A percentile compares a stretch with the other conserved stretches of the same genome.
Conservation (phyloP, 2,113 vertebrate genomes). For the Poecilia latipinna region DNA sequence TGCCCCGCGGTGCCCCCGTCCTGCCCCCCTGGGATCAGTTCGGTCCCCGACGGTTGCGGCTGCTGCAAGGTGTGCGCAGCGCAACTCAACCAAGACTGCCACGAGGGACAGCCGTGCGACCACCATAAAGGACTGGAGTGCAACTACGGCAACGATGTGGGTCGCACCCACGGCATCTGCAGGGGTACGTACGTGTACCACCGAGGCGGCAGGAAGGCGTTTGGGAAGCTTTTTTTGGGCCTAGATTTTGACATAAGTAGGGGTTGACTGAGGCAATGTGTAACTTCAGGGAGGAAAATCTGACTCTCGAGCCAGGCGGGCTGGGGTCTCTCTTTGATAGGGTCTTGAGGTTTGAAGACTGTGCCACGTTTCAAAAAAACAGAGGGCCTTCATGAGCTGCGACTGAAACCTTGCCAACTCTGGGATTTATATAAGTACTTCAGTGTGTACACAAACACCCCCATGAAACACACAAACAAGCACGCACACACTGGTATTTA, state of each 20-base stretch:
- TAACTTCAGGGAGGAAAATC: slow-evolving; percentile 68
- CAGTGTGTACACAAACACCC: slow-evolving; percentile 68
- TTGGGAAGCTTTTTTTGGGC: slow-evolving; percentile 1
- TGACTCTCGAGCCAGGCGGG: slow-evolving; percentile 43
- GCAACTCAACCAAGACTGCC: slow-evolving; percentile 85
- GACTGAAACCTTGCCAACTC: slow-evolving; percentile 58
- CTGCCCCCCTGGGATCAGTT: slow-evolving; percentile 78
- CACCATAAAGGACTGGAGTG: slow-evolving; percentile 85
- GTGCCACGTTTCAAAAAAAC: slow-evolving; percentile 64
- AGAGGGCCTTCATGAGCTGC: slow-evolving; percentile 69
- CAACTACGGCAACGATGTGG: slow-evolving; percentile 83
- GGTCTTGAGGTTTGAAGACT: slow-evolving; percentile 53
- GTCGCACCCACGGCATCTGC: slow-evolving; percentile 81
- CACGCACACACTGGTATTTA: slow-evolving; percentile 65
- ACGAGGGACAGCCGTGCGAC: slow-evolving; percentile 79
- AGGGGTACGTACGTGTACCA: slow-evolving; percentile 73
- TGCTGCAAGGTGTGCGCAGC: slow-evolving; percentile 86
- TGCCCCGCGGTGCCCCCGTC: slow-evolving; percentile 67
- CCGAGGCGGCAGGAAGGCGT: slow-evolving; percentile 3
- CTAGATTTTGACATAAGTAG: slow-evolving; percentile 23
- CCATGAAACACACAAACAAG: slow-evolving; percentile 43
- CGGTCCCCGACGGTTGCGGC: slow-evolving; percentile 78
- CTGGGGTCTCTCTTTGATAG: slow-evolving; percentile 72
- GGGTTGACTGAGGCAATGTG: slow-evolving; percentile 64
- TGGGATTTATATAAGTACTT: slow-evolving; percentile 64